Evolutionary conservation across 2,797 vertebrate genomes (phyloP), one percentile per base, ranked within the genome.

Genomic region (Sebastolobus altivelis): DNA sequence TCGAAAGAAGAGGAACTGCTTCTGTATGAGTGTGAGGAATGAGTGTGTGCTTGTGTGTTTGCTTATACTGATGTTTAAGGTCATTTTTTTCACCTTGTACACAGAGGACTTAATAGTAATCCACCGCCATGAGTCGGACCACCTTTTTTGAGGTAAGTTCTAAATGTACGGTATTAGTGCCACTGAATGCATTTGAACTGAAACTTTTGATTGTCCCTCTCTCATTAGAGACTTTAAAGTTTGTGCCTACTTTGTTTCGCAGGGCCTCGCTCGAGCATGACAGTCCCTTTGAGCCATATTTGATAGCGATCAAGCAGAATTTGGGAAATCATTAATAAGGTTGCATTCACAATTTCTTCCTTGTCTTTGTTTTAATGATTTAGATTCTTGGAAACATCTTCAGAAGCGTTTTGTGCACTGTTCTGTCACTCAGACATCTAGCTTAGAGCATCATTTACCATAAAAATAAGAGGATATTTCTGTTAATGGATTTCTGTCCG

Each of bases 131-230:
- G 94, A 95, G 93, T 82, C 90, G 94, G 84, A 90, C 92, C 71
- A 93, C 90, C 71, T 95, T 93, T 85, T 95, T 95, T 83, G 94
- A 95, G 94, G 94, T 95, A 94, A 93, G 90, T 25, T 25, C 27
- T 61, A 35, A 62, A 55, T 18, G 52, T 8, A 14, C 25, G 27
- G 11, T 43, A 31, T 46, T 25, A 31, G 27, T 22, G 33, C 7
- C 31, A 31, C 20, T 29, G 25, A 40, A 31, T 33, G 40, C 27
- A 29, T 74, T 43, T 25, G 11, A 72, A 54, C 13, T 52, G 33
- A 62, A 37, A 54, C 27, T 18, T 73, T 38, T 25, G 40, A 58
- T 11, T 52, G 33, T 2, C 37, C 29, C 16, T 56, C 72, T 65
- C 22, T 55, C 9, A 69, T n/a, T n/a, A 18, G 14, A 65, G 18